Base-by-base conservation (phyloP, 2,888 invertebrate genomes). In the Monopis laevigella region DNA sequence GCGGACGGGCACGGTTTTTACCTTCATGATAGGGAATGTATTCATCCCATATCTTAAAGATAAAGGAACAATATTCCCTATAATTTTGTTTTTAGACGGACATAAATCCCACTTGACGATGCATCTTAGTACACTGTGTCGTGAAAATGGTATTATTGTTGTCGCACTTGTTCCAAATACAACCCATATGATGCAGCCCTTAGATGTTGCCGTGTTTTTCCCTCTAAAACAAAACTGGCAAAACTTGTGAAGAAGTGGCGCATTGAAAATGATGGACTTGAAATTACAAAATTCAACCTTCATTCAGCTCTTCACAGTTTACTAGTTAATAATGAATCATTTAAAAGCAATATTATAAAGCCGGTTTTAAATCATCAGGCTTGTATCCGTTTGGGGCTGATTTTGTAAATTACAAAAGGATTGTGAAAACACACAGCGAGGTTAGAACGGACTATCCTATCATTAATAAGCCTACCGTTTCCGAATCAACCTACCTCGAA, bases 81-180 rank as follows among this genome's bases (percentile, higher is more conserved):
- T 47, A 1, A 16, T 47, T 2, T 5, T 47, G 6, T 43, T 48
- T 14, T 39, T 48, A 2, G 45, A 48, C 14, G 48, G 48, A 6
- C 48, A 47, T 18, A 44, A 43, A 16, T 29, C 16, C 7, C 46
- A 48, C 27, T 24, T 48, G 36, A 39, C 43, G 2, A 39, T 39
- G 34, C 7, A 14, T 1, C 17, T 47, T 3, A 45, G 45, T n/a
- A n/a, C 32, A 26, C 39, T 42, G 19, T 46, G 45, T 28, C 6
- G 41, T n/a, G 40, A 45, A n/a, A 43, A 43, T 12, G 17, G 12
- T 5, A 29, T 29, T 10, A 29, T 29, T 10, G 5, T 29, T 5
- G 6, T 10, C 11, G 29, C 29, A 5, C 11, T 29, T 5, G 5
- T 10, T 11, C 29, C 29, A 5, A 29, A 29, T 12, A 5, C 29